Evolutionary conservation across 2,888 invertebrate species (phyloP), one percentile per base, ranked within the genome.

Genomic region (Didymodactylos carnosus): DNA sequence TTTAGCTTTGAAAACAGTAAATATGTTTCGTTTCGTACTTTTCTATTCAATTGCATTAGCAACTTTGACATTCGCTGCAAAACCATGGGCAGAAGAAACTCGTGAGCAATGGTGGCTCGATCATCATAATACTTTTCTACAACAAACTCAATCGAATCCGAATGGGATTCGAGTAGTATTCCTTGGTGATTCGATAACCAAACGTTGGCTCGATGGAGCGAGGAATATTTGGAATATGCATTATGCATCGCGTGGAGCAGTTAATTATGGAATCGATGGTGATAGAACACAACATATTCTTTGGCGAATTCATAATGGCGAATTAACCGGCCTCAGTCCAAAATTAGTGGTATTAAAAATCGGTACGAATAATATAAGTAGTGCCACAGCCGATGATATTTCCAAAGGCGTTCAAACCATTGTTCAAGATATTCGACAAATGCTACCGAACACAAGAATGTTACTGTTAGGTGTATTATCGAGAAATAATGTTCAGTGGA

Each of bases 231-330:
- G 46, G 46, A 5, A 8, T 5, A n/a, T n/a, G 16, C 16, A 19
- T 7, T 46, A 46, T 46, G 7, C 11, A 19, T 6, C 46, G 11
- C 5, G 46, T n/a, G 46, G 46, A 7, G 5, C 46, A 16, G 16
- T 46, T n/a, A 93, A 93, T 84, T 91, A 91, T 84, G 92, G 92
- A 79, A 90, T 93, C 80, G 89, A 91, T 78, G 89, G 88, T 77
- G 93, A 94, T 84, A 88, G 88, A 81, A 90, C 91, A 46, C 90
- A 93, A 82, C 89, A 94, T 86, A 88, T 93, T 19, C 85, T 94
- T 49, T 94, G 93, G 93, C 87, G 94, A 79, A 88, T 93, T 69
- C 87, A 88, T 80, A 91, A 94, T 85, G 93, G 92, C 72, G 92
- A 92, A 84, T 84, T 94, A 79, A 92, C 93, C 81, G 88, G 89